Evolutionary conservation across 2,888 invertebrate species (phyloP), one percentile per base, ranked within the genome.

Genomic region (Drosophila bunnanda): DNA sequence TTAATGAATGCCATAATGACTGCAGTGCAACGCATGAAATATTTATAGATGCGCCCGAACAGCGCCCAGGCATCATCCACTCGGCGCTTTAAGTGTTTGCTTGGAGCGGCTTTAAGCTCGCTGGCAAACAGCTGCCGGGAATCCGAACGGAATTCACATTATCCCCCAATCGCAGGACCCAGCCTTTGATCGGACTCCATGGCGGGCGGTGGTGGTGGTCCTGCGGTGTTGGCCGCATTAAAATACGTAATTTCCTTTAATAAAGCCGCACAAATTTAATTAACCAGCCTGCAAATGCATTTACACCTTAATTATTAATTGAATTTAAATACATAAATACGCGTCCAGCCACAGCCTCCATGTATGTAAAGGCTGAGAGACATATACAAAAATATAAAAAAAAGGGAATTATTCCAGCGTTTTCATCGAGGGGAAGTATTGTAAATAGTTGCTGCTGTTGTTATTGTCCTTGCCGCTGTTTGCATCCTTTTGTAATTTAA

Each of bases 281-380:
- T 90, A 90, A 89, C 89, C 82, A 75, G 74, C 86, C 78, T 79
- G 87, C 82, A 89, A 91, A 91, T 90, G 83, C 82, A 88, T 90
- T 91, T 90, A 90, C 79, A 82, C 86, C 88, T 90, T 89, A 90
- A 89, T 89, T 89, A 90, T 90, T 89, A 90, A 89, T 89, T 87
- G 89, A 89, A 78, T 82, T 85, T 76, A 78, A 82, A 80, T 82
- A 76, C 80, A 79, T 79, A 78, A 79, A 82, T 77, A 78, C 75
- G 72, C 68, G 44, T 44, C 32, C 36, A 57, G 52, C 46, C 39
- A 13, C 50, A 61, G 13, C 38, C 36, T 44, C 38, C 34, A 15
- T 38, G 13, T 50, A 34, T 62, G 50, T 59, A 41, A 56, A 44
- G 30, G 34, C 13, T 50, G 34, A 17, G 30, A 30, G 46, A 13